Evolutionary conservation across 1,140 invertebrate genomes (phyloP).

Genomic region (Achatina immaculata): DNA sequence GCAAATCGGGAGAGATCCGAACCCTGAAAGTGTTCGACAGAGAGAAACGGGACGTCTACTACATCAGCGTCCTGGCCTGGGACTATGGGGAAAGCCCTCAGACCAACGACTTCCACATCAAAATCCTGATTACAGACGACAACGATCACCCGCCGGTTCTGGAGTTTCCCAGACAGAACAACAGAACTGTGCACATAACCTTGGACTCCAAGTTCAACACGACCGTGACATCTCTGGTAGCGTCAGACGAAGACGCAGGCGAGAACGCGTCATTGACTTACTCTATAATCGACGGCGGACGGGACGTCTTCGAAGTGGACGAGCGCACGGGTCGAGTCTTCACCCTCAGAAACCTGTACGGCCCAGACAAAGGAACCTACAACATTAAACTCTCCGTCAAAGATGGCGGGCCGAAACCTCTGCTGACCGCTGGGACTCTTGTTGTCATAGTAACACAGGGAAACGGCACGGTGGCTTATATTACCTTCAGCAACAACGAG

Average conservation of each 20-base stretch:
- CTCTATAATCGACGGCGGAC: constrained; percentile 13
- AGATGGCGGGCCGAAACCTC: constrained; percentile 18
- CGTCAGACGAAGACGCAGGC: constrained; percentile 35
- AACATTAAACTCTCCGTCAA: constrained; percentile 28
- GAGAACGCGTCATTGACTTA: constrained; percentile 38
- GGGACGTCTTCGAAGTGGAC: constrained; percentile 37
- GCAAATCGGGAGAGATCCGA: constrained; percentile 27
- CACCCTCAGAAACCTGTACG: constrained; percentile 20
- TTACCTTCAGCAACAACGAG: constrained; percentile 19
- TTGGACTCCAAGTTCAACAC: constrained; percentile 17
- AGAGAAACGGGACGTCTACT: constrained; percentile 32
- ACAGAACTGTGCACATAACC: constrained; percentile 28
- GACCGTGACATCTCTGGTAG: constrained; percentile 26
- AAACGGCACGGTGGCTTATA: constrained; percentile 29
- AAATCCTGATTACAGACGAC: constrained; percentile 34
- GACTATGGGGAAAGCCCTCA: constrained; percentile 28
- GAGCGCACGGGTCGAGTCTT: constrained; percentile 24
- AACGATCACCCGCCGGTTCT: constrained; percentile 42
- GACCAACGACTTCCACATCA: constrained; percentile 40
- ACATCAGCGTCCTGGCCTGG: constrained; percentile 38
- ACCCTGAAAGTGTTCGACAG: constrained; percentile 37
- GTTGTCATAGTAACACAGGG: constrained; percentile 35
- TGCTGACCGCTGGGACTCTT: constrained; percentile 8
- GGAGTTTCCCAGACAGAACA: constrained; percentile 10
- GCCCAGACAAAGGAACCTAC: constrained; percentile 33